These are phyloP conservation scores for Zaprionus obscuricornis DNA, from an alignment of 2,888 invertebrate genomes.

Conservation along the genomic window DNA sequence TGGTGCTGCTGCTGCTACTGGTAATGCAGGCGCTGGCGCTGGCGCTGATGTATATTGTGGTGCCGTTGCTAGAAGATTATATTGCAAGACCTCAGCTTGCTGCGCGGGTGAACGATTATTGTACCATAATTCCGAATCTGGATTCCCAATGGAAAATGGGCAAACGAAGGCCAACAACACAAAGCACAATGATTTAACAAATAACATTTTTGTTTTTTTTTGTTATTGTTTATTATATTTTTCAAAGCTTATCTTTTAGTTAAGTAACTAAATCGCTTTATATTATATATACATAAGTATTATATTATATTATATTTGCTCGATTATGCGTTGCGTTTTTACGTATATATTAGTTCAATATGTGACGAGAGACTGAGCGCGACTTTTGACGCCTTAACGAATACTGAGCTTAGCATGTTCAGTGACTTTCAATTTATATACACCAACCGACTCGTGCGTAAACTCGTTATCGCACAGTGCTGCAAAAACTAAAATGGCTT, in stretches of 20 bases:
- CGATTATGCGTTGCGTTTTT: not conserved
- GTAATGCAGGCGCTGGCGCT: not conserved
- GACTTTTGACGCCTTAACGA: conserved; percentile 11
- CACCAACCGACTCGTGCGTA: conserved; percentile 46
- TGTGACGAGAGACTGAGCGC: not conserved
- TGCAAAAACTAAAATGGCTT: too few species aligned
- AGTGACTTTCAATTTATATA: conserved; percentile 55
- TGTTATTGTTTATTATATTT: too few species aligned
- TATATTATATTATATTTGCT: not conserved
- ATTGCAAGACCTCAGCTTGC: conserved; percentile 23
- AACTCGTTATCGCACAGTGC: conserved; percentile 60
- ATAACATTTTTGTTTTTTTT: conserved; percentile 47
- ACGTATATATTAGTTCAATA: not conserved
- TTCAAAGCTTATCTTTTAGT: conserved; percentile 54
- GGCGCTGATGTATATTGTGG: conserved; percentile 1
- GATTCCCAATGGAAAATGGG: conserved; percentile 31
- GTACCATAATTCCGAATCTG: conserved; percentile 31
- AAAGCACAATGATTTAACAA: conserved; percentile 29
- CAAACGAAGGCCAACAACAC: conserved; percentile 48
- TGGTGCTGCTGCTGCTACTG: not conserved
- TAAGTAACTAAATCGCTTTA: conserved; percentile 23
- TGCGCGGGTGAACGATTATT: conserved; percentile 30
- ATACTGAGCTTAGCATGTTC: conserved; percentile 49
- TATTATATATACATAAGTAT: conserved; percentile 7
- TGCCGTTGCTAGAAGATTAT: not conserved